phyloP scores from a whole-genome alignment of 2,113 vertebrate species.

The Nibea albiflora region DNA sequence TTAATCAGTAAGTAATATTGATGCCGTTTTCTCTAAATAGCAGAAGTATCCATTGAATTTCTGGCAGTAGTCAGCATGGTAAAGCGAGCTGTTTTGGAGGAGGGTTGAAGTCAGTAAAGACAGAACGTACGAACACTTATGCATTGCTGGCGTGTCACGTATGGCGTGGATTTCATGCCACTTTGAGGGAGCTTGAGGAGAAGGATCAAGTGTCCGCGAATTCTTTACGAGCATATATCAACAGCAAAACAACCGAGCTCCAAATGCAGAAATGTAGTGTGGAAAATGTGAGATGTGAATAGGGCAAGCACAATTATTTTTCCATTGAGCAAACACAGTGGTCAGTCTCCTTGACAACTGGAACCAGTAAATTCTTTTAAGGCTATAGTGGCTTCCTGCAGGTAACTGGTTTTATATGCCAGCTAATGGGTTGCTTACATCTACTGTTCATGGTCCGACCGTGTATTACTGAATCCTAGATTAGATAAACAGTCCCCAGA shows the following conservation, averaged over 20 bases:
- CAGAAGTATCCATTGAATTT: background rate
- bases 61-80: background rate
- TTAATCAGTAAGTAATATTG: background rate
- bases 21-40: background rate
- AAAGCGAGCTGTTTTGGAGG: background rate
- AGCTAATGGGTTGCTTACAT: slow-evolving; percentile 61
- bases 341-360: slow-evolving; percentile 46
- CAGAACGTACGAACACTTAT: background rate
- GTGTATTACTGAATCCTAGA: slow-evolving; percentile 44
- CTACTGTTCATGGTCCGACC: slow-evolving; percentile 6
- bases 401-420: slow-evolving; percentile 51
- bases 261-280: slow-evolving; percentile 10
- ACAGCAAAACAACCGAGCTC: slow-evolving; percentile 14
- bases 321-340: slow-evolving; percentile 16
- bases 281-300: slow-evolving; percentile 13
- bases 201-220: slow-evolving; percentile 1
- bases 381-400: slow-evolving; percentile 29
- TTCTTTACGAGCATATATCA: background rate
- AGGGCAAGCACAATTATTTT: slow-evolving; percentile 18
- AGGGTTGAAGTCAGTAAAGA: background rate
- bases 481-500: slow-evolving; percentile 53
- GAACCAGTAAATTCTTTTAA: slow-evolving; percentile 44
- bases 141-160: background rate
- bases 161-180: background rate
- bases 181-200: background rate